Base-by-base conservation (phyloP, 1,140 invertebrate genomes). In the Halyomorpha halys region DNA sequence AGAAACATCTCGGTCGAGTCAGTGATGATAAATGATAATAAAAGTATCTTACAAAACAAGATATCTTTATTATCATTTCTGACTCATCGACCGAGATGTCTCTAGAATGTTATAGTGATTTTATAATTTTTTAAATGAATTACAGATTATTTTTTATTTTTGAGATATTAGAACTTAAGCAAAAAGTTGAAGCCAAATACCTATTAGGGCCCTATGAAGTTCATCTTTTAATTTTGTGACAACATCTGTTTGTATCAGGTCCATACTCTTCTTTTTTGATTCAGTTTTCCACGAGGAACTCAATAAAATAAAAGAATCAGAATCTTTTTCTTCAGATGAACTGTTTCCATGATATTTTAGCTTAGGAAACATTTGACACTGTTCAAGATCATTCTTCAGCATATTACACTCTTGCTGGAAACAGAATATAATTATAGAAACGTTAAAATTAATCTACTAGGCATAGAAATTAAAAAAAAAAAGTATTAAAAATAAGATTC, bases 371-470 rank as follows among this genome's bases (percentile, higher is more conserved):
- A 44, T 65, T 65, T 59, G 59, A 63, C 65, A 66, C 56, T 67
- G 66, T 56, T 67, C 18, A 66, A 65, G 14, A 47, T 65, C 61
- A 34, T 54, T 62, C 45, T 60, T 59, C 63, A 66, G 27, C 60
- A 65, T 65, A 65, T 64, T 27, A 44, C 47, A 59, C 66, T 66
- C 56, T 68, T 71, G 61, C 73, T 69, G 8, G 60, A 5, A 25
- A 23, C 19, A 59, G 8, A 39, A 39, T 39, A 39, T 39, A 39
- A 39, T 39, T 30, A 30, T 30, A n/a, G n/a, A n/a, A n/a, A 30
- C 3, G 18, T 14, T 47, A 47, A 18, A 47, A 16, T 18, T 5
- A 47, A 47, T 47, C 18, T 14, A 47, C 15, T 16, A 47, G 4
- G 4, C 18, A 47, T 4, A 47, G 2, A 47, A 47, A 47, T 16